phyloP scores from a whole-genome alignment of 2,113 vertebrate species.

The Puffinus mauretanicus region DNA sequence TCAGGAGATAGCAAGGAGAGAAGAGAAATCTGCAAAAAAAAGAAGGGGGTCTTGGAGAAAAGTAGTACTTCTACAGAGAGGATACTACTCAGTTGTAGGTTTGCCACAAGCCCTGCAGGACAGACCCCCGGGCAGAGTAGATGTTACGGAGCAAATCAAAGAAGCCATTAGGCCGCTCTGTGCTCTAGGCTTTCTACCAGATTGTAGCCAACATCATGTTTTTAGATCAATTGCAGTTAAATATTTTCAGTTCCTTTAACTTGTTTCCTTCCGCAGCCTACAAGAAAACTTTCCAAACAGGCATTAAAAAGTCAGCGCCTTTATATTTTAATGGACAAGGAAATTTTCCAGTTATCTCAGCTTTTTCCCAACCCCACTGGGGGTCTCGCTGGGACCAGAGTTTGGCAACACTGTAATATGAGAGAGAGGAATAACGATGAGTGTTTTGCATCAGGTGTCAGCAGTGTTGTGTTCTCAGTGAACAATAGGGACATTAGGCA shows the following conservation, averaged over 20 bases:
- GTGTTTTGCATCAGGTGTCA: background rate
- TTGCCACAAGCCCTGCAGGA: background rate
- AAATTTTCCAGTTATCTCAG: background rate
- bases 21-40: background rate
- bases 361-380: background rate
- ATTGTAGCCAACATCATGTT: background rate
- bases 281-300: background rate
- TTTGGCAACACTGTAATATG: background rate
- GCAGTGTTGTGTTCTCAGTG: background rate
- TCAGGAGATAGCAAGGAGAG: background rate
- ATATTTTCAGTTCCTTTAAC: background rate
- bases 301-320: background rate
- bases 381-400: background rate
- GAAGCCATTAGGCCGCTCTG: background rate
- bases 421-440: background rate
- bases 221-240: background rate
- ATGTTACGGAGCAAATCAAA: background rate
- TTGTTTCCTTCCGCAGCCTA: background rate
- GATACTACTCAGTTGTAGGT: background rate
- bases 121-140: background rate
- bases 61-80: background rate
- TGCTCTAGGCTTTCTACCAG: background rate
- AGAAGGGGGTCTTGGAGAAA: background rate
- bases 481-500: background rate
- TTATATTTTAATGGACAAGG: background rate